Conservation (phyloP, 2,888 invertebrate genomes). For the Folsomia manolachei region DNA sequence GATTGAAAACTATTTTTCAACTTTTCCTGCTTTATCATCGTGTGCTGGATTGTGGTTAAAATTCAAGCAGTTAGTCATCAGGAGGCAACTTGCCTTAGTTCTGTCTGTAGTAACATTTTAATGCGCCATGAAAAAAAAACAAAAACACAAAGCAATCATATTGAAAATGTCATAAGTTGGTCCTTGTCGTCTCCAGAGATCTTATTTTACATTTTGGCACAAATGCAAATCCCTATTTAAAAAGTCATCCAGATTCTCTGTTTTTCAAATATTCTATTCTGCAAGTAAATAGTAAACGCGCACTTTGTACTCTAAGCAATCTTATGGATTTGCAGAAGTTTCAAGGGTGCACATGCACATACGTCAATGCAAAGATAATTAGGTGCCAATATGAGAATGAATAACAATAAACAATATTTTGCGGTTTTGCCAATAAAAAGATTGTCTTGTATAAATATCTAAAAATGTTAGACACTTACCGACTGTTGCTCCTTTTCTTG, state of each 20-base stretch:
- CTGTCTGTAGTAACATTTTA: no score
- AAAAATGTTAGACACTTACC: conserved; percentile 34
- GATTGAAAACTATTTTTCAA: neutral
- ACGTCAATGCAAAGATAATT: neutral
- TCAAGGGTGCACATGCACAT: neutral
- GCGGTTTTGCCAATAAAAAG: neutral
- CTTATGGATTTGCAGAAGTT: neutral
- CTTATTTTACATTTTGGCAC: neutral
- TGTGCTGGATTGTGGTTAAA: neutral
- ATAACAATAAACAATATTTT: neutral
- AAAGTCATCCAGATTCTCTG: neutral
- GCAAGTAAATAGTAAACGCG: no score
- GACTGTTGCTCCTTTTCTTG: conserved; percentile 41
- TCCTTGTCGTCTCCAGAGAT: no score
- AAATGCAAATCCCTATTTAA: neutral
- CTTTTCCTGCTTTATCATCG: no score
- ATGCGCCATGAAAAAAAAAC: no score
- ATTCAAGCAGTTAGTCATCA: no score
- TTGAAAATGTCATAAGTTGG: no score
- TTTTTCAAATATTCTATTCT: no score
- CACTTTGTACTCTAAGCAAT: neutral
- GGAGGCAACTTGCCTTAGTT: no score
- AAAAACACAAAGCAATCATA: neutral
- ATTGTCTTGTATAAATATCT: neutral
- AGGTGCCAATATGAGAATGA: neutral